Evolutionary conservation across 2,888 invertebrate species (phyloP).

Genomic region (Spatulosminthurus flaviceps): DNA sequence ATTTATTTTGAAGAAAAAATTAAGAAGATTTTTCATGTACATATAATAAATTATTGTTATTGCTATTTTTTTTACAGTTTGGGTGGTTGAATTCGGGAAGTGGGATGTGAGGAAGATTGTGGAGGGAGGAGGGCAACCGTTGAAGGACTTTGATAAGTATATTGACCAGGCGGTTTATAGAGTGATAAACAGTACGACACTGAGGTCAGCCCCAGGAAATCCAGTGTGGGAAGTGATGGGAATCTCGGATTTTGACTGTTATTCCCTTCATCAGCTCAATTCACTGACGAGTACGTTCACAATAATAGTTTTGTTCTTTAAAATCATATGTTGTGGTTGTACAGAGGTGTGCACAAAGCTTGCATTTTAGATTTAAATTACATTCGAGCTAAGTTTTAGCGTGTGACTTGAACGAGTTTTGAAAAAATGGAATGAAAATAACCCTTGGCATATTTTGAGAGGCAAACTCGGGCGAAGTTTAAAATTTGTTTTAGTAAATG

Average conservation of each 20-base stretch:
- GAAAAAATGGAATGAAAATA: too few relatives aligned
- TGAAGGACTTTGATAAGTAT: constrained; percentile 8
- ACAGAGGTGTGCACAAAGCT: background rate
- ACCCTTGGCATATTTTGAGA: too few relatives aligned
- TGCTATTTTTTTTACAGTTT: background rate
- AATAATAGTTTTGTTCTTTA: too few relatives aligned
- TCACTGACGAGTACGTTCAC: constrained; percentile 2
- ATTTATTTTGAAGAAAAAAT: background rate
- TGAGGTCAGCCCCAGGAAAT: background rate
- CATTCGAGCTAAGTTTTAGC: too few relatives aligned
- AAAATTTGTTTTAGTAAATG: too few relatives aligned
- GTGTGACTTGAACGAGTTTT: too few relatives aligned
- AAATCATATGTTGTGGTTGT: too few relatives aligned
- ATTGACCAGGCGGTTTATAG: background rate
- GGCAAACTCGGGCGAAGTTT: too few relatives aligned
- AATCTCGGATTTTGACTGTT: constrained; percentile 11
- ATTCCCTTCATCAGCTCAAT: constrained; percentile 15
- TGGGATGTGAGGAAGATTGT: constrained; percentile 15
- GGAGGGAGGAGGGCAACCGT: background rate
- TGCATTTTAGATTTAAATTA: too few relatives aligned
- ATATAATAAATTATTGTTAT: background rate
- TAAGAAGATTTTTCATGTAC: background rate
- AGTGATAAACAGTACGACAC: constrained; percentile 6
- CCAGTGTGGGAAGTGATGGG: constrained; percentile 13
- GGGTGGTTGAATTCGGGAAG: constrained; percentile 12